Base-by-base conservation (phyloP, 1,140 invertebrate species). In the Steinernema feltiae region DNA sequence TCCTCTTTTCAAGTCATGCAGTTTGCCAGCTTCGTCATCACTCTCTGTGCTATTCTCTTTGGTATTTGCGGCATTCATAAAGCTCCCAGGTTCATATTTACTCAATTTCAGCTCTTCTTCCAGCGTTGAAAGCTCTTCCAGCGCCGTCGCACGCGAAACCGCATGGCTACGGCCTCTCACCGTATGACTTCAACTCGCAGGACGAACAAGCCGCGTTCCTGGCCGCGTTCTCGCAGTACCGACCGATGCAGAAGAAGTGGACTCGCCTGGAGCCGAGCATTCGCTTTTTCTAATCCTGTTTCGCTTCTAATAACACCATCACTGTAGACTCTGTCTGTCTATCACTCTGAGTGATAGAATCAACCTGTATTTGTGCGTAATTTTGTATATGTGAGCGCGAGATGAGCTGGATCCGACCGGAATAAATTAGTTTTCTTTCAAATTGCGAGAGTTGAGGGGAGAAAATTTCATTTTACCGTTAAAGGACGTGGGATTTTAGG, bases 231-330 rank as follows among this genome's bases (percentile, higher is more conserved):
- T 3, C 12, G 53, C 53, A 63, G 53, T 63, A 17, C 53, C 53
- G 53, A 3, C 53, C 53, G 15, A 63, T 63, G 53, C 53, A 63
- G 53, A 63, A 63, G 53, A 63, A 63, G 53, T 63, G 53, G 53
- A 63, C 12, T 21, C 53, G 53, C 24, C 53, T 63, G 2, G 53
- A 63, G 53, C 53, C 53, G 7, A 63, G 53, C 53, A 63, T 63
- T 21, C 53, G 53, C 12, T 63, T 63, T 21, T 63, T 63, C 24
- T 63, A 27, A 63, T 12, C 41, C 7, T 7, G 7, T 46, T 46
- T 46, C 7, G 41, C 7, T 46, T n/a, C n/a, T n/a, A 12, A n/a
- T n/a, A n/a, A n/a, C n/a, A n/a, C n/a, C n/a, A n/a, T n/a, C n/a
- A n/a, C n/a, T n/a, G n/a, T n/a, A n/a, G n/a, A n/a, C n/a, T n/a